These are phyloP conservation scores for Agrilus planipennis DNA, from an alignment of 1,140 invertebrate genomes.

Conservation along the genomic window DNA sequence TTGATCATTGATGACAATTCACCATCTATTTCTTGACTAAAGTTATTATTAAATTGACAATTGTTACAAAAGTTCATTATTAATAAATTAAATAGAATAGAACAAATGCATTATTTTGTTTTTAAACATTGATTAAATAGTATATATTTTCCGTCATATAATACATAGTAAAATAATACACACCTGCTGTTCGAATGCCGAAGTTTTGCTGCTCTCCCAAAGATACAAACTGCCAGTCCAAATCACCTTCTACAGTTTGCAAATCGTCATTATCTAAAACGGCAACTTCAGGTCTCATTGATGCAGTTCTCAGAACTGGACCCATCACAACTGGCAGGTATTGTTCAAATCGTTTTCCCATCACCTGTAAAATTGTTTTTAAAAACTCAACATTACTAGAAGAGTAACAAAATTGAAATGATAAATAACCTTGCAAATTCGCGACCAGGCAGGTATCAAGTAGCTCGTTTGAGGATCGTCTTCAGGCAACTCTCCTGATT, in stretches of 20 bases:
- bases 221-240: conserved; percentile 97
- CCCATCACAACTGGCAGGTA: conserved; percentile 97
- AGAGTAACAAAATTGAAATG: not conserved
- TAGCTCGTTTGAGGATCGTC: conserved; percentile 98
- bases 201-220: conserved; percentile 94
- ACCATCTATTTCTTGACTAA: too few relatives aligned
- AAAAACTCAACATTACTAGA: not conserved
- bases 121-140: too few relatives aligned
- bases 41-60: too few relatives aligned
- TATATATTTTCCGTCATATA: too few relatives aligned
- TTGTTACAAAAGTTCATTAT: too few relatives aligned
- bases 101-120: too few relatives aligned
- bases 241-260: conserved; percentile 75
- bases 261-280: conserved; percentile 87
- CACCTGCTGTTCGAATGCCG: conserved; percentile 76
- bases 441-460: conserved; percentile 96
- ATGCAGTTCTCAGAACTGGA: conserved; percentile 88
- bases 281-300: conserved; percentile 95
- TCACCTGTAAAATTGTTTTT: conserved; percentile 16
- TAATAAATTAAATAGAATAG: too few relatives aligned
- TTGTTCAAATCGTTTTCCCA: conserved; percentile 85
- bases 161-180: too few relatives aligned
- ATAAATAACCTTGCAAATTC: conserved; percentile 93
- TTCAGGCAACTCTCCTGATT: conserved; percentile 62
- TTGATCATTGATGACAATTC: too few relatives aligned